Evolutionary conservation across 2,797 vertebrate species (phyloP), one percentile per base, ranked within the genome.

Genomic region (Sebastes matsubarae): DNA sequence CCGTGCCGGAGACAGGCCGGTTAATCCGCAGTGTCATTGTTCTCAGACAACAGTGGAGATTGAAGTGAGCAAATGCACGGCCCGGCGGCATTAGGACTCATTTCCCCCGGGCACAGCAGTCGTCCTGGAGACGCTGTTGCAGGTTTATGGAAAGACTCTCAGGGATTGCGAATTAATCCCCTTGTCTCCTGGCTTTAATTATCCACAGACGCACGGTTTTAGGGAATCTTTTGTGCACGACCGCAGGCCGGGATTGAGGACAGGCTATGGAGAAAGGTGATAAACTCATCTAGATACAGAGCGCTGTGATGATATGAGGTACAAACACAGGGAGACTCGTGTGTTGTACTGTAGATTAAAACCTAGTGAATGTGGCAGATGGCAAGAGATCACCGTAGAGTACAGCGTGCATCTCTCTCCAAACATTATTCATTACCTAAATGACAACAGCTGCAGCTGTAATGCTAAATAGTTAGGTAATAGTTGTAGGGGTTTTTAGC

Each of bases 81-180:
- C 84, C 85, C 55, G 24, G 74, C 68, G 69, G 91, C 87, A 80
- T 89, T 80, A 89, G 81, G 77, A 81, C 81, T 87, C 83, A 80
- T 86, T 86, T 91, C 92, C 90, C 84, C 79, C 71, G 22, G 89
- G 88, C 89, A 66, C 82, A 87, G 82, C 83, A 87, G 94, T 95
- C 83, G 90, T 92, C 94, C 67, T 93, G 89, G 90, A 88, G 91
- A 96, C 79, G 71, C 89, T 69, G 86, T 83, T 68, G 87, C 91
- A 93, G 90, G 93, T 94, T 93, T 92, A 92, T 89, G 80, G 79
- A 91, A 89, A 90, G 90, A 90, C 91, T 94, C 79, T 22, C 76
- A 79, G 90, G 93, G 93, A 94, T 95, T 94, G 89, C 30, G 75
- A 90, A 93, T 94, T 94, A 95, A 96, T 95, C 94, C 92, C 91